These are phyloP conservation scores for Peromyscus melanophrys DNA, from an alignment of 2,797 vertebrate genomes.

Conservation along the genomic window DNA sequence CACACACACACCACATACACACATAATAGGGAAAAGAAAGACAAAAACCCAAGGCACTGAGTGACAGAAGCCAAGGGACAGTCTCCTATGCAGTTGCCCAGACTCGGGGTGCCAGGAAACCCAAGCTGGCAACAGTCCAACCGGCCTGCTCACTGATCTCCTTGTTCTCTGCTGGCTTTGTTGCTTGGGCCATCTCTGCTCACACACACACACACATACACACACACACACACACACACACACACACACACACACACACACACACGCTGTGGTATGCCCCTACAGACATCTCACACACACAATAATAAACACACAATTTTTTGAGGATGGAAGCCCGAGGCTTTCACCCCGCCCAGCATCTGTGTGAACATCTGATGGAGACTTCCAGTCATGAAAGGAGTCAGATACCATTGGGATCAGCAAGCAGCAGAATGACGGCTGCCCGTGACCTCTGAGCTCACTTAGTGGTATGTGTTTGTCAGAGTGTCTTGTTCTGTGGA, in stretches of 20 bases:
- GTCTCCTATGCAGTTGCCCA: too few relatives aligned
- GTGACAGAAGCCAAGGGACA: too few relatives aligned
- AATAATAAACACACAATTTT: background rate
- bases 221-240: too few relatives aligned
- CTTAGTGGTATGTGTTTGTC: background rate
- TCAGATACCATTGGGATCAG: background rate
- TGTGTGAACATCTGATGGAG: fast-evolving
- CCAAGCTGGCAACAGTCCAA: too few relatives aligned
- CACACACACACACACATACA: too few relatives aligned
- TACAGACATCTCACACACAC: background rate
- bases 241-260: background rate
- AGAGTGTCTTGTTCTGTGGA: background rate
- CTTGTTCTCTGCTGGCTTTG: too few relatives aligned
- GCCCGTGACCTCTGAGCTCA: fast-evolving
- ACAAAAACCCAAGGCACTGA: too few relatives aligned
- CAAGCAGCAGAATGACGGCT: background rate
- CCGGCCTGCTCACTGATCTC: too few relatives aligned
- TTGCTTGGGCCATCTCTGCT: too few relatives aligned
- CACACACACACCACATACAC: background rate
- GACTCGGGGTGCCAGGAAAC: too few relatives aligned
- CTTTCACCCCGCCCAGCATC: background rate
- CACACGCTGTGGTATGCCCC: background rate
- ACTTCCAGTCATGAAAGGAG: background rate
- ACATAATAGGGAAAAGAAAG: too few relatives aligned
- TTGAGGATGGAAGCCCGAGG: background rate